These are phyloP conservation scores for Aporophyla nigra DNA, from an alignment of 2,888 invertebrate genomes.

Conservation along the genomic window DNA sequence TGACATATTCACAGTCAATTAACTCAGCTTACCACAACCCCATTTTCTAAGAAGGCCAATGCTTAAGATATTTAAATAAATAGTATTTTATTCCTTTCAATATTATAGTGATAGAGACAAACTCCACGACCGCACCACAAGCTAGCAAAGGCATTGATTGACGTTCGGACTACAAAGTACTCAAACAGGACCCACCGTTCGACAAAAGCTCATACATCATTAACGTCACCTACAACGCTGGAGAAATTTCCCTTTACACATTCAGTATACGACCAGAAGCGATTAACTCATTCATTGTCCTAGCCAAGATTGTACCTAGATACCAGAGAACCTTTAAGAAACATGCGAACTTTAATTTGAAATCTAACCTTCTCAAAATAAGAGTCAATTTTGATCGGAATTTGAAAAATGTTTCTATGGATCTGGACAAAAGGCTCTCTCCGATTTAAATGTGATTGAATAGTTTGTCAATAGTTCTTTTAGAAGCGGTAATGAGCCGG, in stretches of 20 bases:
- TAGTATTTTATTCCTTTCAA: not conserved
- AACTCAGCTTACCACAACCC: not conserved
- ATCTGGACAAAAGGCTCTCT: constrained; percentile 83
- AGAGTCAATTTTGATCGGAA: constrained; percentile 52
- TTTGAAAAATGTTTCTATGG: constrained; percentile 60
- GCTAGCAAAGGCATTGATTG: constrained; percentile 32
- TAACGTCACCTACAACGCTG: constrained; percentile 62
- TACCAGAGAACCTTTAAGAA: constrained; percentile 57
- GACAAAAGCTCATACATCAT: constrained; percentile 71
- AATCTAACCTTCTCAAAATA: constrained; percentile 59
- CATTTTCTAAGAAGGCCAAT: no score
- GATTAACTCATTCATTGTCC: constrained; percentile 70
- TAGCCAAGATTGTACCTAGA: constrained; percentile 74
- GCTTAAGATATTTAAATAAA: not conserved
- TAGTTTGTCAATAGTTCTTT: constrained; percentile 64
- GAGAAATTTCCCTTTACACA: constrained; percentile 78
- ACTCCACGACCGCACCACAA: not conserved
- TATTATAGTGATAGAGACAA: not conserved
- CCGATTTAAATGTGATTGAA: constrained; percentile 78
- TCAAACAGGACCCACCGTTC: constrained; percentile 54
- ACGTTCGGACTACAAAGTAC: constrained; percentile 49
- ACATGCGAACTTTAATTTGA: constrained; percentile 43
- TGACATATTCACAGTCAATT: not conserved
- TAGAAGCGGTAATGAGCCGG: constrained; percentile 43
- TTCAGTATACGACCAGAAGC: constrained; percentile 76